A percentile compares a stretch with the other conserved stretches of the same genome.
Evolutionary conservation across 2,888 invertebrate genomes (phyloP).

Genomic region (Tuta absoluta): DNA sequence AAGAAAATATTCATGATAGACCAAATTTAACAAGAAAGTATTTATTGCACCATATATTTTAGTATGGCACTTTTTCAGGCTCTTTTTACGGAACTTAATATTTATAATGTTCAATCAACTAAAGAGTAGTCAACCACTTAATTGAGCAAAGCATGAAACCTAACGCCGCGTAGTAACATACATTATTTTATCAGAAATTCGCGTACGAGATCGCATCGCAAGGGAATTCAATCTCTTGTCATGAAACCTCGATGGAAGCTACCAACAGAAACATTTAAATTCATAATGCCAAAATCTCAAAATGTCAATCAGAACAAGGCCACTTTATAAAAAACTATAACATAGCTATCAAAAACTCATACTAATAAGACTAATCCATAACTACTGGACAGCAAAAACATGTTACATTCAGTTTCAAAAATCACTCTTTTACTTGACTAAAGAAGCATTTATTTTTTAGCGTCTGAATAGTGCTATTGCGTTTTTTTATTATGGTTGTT

Average conservation of each 20-base stretch:
- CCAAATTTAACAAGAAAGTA: not conserved
- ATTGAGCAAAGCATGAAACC: not conserved
- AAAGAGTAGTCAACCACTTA: not conserved
- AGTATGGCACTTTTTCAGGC: not conserved
- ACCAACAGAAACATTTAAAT: not conserved
- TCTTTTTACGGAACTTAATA: not conserved
- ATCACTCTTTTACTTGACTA: too few species aligned
- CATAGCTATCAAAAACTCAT: too few species aligned
- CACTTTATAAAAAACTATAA: not conserved
- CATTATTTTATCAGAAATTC: not conserved
- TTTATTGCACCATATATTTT: not conserved
- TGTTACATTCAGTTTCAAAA: too few species aligned
- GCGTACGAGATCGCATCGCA: not conserved
- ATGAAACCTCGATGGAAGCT: not conserved
- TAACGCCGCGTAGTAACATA: constrained; percentile 6
- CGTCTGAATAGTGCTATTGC: too few species aligned
- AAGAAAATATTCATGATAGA: not conserved
- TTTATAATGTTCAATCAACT: not conserved
- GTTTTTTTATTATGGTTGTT: too few species aligned
- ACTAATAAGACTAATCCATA: too few species aligned
- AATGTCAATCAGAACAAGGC: not conserved
- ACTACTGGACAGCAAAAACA: too few species aligned
- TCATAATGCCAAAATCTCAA: not conserved
- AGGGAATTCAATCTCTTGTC: not conserved
- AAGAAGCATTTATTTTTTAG: too few species aligned